A percentile compares a stretch with the other conserved stretches of the same genome.
Conservation (phyloP, 2,113 vertebrate genomes). For the Suncus etruscus region DNA sequence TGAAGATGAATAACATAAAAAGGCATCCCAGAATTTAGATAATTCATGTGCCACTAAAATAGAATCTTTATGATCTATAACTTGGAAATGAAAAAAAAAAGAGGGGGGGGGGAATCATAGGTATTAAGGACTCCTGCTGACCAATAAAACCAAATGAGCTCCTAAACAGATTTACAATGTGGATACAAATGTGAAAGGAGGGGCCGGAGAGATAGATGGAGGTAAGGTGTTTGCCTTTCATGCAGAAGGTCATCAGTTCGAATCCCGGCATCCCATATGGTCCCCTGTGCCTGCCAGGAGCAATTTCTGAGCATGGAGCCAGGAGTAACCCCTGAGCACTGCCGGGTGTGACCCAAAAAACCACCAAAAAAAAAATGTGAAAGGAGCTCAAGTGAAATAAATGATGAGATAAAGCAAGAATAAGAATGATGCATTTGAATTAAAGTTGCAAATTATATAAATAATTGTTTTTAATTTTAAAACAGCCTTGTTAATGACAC, state of each 20-base stretch:
- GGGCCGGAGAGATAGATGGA: too few species aligned
- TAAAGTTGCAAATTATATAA: neutral
- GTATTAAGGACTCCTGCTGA: neutral
- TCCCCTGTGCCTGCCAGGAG: too few species aligned
- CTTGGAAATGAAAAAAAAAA: constrained; percentile 24
- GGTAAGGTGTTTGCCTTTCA: too few species aligned
- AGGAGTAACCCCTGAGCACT: too few species aligned
- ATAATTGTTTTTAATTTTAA: neutral
- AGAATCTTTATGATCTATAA: neutral
- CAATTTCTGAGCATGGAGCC: too few species aligned
- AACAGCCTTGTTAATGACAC: too few species aligned
- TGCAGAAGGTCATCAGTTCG: too few species aligned
- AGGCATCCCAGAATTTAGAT: neutral
- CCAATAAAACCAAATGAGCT: neutral
- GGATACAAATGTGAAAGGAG: neutral
- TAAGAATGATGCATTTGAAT: neutral
- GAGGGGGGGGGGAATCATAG: neutral
- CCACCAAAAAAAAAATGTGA: too few species aligned
- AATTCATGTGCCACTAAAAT: neutral
- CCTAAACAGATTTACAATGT: constrained; percentile 41
- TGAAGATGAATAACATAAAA: neutral
- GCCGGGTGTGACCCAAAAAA: too few species aligned
- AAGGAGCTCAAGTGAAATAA: constrained; percentile 38
- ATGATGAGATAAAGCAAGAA: neutral
- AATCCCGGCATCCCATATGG: too few species aligned